Evolutionary conservation across 2,797 vertebrate species (phyloP), one percentile per base, ranked within the genome.

Genomic region (Notolabrus celidotus): DNA sequence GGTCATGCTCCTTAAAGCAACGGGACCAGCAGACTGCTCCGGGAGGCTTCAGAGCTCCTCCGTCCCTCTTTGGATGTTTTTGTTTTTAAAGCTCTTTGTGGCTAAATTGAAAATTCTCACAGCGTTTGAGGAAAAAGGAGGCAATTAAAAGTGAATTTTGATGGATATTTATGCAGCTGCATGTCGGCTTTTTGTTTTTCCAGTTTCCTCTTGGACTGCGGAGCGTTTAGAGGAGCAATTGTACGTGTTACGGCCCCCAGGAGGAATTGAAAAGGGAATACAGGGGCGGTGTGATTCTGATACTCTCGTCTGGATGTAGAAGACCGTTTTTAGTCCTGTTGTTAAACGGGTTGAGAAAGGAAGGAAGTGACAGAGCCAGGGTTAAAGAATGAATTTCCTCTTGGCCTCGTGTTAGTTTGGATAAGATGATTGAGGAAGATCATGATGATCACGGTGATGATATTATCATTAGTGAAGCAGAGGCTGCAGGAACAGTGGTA

Each of bases 81-180:
- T 76, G 63, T 77, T 85, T 80, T 83, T 10, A 67, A 74, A 76
- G 61, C 45, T 45, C 68, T n/a, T n/a, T 52, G 59, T 58, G 38
- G 79, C 72, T 61, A 66, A 84, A 89, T 77, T 71, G 59, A 86
- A 66, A 77, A 58, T 58, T 79, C 70, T 78, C 71, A 87, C 66
- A 16, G 71, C 9, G 77, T 86, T 85, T 77, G 66, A 81, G 67
- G 69, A 67, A 75, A 63, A 45, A 51, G 45, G 63, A 61, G 65
- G 70, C 77, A 81, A 90, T 89, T 88, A 87, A 87, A 85, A 79
- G 76, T 69, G 22, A 84, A 82, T 72, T 86, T 82, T 52, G 52
- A n/a, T 70, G 79, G 68, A 76, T 90, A 83, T 92, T 90, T 85
- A 74, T 58, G 78, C 83, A 90, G 88, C 87, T 91, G 89, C 56